Percentiles rank a stretch among this genome's conserved stretches.
Evolutionary conservation across 1,140 invertebrate species (phyloP).

Genomic region (Aradophagus sp.): DNA sequence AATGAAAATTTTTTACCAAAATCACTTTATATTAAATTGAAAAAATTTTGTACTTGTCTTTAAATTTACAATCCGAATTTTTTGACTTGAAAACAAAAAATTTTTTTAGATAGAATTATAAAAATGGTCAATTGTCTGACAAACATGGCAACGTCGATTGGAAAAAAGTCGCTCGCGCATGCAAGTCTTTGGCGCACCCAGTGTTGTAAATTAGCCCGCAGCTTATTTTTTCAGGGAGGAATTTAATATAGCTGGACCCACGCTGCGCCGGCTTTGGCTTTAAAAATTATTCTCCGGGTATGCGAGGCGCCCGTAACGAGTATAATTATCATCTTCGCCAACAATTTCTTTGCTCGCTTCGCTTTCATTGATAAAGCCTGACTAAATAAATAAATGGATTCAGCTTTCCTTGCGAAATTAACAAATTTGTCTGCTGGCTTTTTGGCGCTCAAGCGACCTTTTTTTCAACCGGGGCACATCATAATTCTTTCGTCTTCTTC

Average conservation of each 20-base stretch:
- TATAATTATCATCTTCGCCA: constrained; percentile 65
- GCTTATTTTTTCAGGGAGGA: constrained; percentile 54
- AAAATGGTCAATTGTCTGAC: constrained; percentile 1
- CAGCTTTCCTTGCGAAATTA: constrained; percentile 36
- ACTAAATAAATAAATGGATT: constrained; percentile 29
- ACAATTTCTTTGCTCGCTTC: constrained; percentile 25
- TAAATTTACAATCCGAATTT: too few species aligned
- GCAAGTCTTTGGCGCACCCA: constrained; percentile 37
- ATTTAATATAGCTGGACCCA: constrained; percentile 70
- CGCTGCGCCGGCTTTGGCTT: constrained; percentile 64
- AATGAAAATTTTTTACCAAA: too few species aligned
- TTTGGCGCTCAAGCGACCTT: constrained; percentile 10
- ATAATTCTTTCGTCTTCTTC: constrained; percentile 12
- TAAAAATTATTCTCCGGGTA: constrained; percentile 64
- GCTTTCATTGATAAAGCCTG: constrained; percentile 39
- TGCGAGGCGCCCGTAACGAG: constrained; percentile 63
- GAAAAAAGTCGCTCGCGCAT: constrained; percentile 24
- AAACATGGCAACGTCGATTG: constrained; percentile 26
- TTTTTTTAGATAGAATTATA: background rate
- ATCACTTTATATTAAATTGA: too few species aligned
- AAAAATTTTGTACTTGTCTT: too few species aligned
- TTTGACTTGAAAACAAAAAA: too few species aligned
- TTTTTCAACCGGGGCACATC: constrained; percentile 20
- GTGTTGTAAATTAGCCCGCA: constrained; percentile 69
- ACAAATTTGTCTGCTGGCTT: constrained; percentile 35